These are phyloP conservation scores for Phyllostomus hastatus DNA, from an alignment of 2,113 vertebrate genomes.

Conservation along the genomic window DNA sequence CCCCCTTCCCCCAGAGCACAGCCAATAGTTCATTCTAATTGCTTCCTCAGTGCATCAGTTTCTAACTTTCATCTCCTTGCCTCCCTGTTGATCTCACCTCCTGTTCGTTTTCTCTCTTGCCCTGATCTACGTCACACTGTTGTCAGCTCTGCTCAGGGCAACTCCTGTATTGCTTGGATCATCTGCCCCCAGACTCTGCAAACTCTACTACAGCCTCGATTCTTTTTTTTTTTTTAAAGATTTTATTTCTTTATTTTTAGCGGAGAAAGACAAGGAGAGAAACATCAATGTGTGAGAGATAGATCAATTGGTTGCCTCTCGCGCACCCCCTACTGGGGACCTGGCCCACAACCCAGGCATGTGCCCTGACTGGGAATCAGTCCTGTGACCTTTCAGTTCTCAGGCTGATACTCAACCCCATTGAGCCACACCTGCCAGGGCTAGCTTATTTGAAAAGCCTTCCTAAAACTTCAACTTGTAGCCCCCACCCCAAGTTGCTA, in stretches of 20 bases:
- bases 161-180: neutral
- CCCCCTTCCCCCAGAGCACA: neutral
- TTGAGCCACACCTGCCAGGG: no score
- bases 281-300: no score
- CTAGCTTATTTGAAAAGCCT: constrained; percentile 10
- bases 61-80: neutral
- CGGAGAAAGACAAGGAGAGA: neutral
- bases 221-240: neutral
- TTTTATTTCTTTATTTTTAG: neutral
- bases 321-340: no score
- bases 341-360: no score
- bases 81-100: neutral
- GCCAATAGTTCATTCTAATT: neutral
- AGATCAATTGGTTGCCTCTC: no score
- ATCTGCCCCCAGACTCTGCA: neutral
- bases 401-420: neutral
- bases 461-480: neutral
- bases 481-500: neutral
- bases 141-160: neutral
- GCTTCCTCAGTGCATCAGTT: neutral
- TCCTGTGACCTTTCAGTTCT: no score
- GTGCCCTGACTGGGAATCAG: no score
- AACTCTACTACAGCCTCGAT: constrained; percentile 6
- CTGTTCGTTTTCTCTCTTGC: neutral
- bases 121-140: neutral